Evolutionary conservation across 2,888 invertebrate species (phyloP), one percentile per base, ranked within the genome.

Genomic region (Creontiades dilutus): DNA sequence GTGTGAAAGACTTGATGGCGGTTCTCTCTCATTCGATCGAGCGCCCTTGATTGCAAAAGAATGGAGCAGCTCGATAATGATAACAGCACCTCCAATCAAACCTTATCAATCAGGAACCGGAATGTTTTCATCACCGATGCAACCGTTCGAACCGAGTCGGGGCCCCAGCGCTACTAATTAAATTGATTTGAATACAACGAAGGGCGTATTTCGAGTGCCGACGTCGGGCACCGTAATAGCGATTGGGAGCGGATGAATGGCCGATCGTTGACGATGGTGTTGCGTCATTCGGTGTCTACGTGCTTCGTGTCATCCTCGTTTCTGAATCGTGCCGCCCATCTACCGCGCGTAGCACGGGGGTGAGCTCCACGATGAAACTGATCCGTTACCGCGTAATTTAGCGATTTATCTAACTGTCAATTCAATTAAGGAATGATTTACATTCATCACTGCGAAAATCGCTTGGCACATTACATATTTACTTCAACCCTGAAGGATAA

Each of bases 181-280:
- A 68, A 68, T 68, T 68, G 68, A 68, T 68, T 68, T 68, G 68
- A 68, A 68, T 68, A 68, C 68, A 68, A 68, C 68, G 68, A 68
- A 23, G 68, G 68, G 68, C 23, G 68, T 68, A 27, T 68, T 68
- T 16, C 19, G 27, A 27, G 5, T 19, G 23, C 68, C 23, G 27
- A 23, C 68, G 9, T 68, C 68, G 68, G 23, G n/a, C 9, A 4
- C 57, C 14, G 57, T 57, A 57, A 57, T 57, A 57, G 16, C 68
- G 27, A 23, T 68, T 23, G 23, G 68, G 68, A 68, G 68, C 68
- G 68, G 23, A 7, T 23, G 68, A 68, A 68, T 23, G 68, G 68
- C 27, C 19, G 23, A 19, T 68, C 19, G 68, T 68, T 23, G 52
- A 52, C 52, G 52, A 52, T 11, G 5, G 52, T 12, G 23, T 68